Base-by-base conservation (phyloP, 2,113 vertebrate genomes). In the Haemorhous mexicanus region DNA sequence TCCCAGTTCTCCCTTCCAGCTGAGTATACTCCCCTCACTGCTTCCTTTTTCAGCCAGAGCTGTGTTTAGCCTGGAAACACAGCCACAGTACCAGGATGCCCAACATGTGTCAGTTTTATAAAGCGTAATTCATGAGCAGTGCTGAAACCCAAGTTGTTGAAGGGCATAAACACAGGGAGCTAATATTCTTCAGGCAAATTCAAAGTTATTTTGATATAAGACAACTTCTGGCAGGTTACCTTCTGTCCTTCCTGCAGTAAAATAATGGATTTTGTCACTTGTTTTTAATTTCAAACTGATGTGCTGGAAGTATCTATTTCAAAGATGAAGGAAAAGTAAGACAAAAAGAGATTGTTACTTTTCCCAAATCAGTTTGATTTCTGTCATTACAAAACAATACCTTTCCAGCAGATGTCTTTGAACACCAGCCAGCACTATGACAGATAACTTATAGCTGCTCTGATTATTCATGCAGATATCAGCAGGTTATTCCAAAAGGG, bases 401-500 rank as follows among this genome's bases (percentile, higher is more conserved):
- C 95, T 86, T 93, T 96, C 80, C 79, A 78, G 96, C 96, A 96
- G 92, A 94, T 84, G 72, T 78, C 90, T 96, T 95, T 96, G 95
- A 96, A 94, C 84, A 23, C 43, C 88, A 97, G 89, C 94, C 92
- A 94, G 81, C 87, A 24, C 73, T 81, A 24, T 96, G 91, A 97
- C 92, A 97, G 91, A 53, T 53, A 95, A 95, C 90, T 96, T 98
- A 96, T 63, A 94, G 75, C 92, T 94, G 92, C 46, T 93, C 78
- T 97, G 94, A 97, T 97, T 97, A 97, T 95, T 96, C 93, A 97
- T 93, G 91, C 92, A 97, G 96, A 95, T 96, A 97, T 84, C 87
- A 95, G 93, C 94, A 95, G 95, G 90, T 93, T 97, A 95, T 97
- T 98, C 94, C 95, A 97, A 96, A 70, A 97, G 91, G 81, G 58